Percentiles rank a stretch among this genome's conserved stretches.
These are phyloP conservation scores for Mystacornis crossleyi DNA, from an alignment of 2,113 vertebrate species.

Conservation along the genomic window DNA sequence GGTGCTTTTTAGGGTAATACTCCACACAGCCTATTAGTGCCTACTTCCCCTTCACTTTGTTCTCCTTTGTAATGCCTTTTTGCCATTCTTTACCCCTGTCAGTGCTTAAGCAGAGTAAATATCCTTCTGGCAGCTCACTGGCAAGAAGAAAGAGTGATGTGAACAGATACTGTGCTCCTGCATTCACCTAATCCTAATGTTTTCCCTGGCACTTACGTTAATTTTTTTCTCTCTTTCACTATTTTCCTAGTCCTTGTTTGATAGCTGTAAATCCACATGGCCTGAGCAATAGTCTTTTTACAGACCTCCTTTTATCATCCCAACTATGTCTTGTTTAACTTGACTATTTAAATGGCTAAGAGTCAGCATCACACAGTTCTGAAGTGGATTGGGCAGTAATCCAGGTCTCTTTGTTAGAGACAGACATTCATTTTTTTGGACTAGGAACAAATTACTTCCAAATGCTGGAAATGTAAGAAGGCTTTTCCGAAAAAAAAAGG, in stretches of 20 bases:
- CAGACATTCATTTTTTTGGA: slow-evolving; percentile 48
- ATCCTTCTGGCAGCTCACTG: not conserved
- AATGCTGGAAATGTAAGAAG: slow-evolving; percentile 59
- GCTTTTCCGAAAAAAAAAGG: not conserved
- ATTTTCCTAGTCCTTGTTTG: not conserved
- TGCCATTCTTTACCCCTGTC: not conserved
- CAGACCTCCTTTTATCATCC: slow-evolving; percentile 50
- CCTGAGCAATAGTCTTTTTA: slow-evolving; percentile 14
- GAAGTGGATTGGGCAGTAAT: slow-evolving; percentile 64
- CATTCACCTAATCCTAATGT: not conserved
- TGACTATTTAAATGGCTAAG: slow-evolving; percentile 52
- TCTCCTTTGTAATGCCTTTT: not conserved
- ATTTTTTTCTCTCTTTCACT: not conserved
- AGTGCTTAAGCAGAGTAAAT: not conserved
- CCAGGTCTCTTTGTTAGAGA: slow-evolving; percentile 60
- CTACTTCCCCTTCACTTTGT: not conserved
- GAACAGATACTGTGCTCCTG: not conserved
- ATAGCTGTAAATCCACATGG: not conserved
- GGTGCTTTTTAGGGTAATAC: not conserved
- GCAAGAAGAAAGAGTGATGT: not conserved
- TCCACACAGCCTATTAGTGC: not conserved
- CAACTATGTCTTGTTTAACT: slow-evolving; percentile 55
- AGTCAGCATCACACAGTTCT: slow-evolving; percentile 59
- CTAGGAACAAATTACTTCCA: slow-evolving; percentile 68
- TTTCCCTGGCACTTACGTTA: not conserved